Evolutionary conservation across 2,888 invertebrate genomes (phyloP), one percentile per base, ranked within the genome.

Genomic region (Clitarchus hookeri): DNA sequence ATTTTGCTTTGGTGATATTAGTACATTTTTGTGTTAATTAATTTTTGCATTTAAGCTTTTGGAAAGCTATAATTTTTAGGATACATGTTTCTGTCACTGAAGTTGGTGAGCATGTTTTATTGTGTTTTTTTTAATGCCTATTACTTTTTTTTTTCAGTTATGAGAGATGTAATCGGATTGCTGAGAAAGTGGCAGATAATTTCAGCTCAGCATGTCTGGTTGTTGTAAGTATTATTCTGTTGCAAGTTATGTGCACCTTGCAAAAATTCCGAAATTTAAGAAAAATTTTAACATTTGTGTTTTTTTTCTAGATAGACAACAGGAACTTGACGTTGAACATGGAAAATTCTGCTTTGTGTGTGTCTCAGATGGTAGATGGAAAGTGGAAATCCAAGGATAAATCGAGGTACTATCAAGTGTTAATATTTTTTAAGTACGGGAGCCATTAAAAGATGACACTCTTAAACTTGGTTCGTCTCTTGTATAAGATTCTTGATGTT

Each of bases 121-220:
- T 27, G 11, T 85, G 83, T 36, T 79, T 86, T 84, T 86, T 86
- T 86, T 84, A 65, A 25, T 6, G 48, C 12, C 36, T 44, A 80
- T 36, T 88, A 84, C 88, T 88, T 89, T 86, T 85, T 87, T 85
- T 77, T 91, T 91, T 8, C 90, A 94, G 94, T 88, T 92, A 93
- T 85, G 94, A 94, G 89, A 93, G 92, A 90, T 94, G 94, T 25
- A 92, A 92, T 88, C 92, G 93, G 89, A 96, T 98, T 90, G 96
- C 97, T 6, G 98, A 98, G 88, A 98, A 98, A 93, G 96, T 99
- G 89, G 95, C 95, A 26, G 97, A 98, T 90, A 94, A 95, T 89
- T 96, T 94, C 90, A 94, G 93, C 87, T 94, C 95, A 87, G 95
- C 97, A 84, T 94, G 96, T 89, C 93, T 98, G 89, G 94, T 97